Conservation (phyloP, 2,797 vertebrate genomes). For the Crenichthys baileyi region DNA sequence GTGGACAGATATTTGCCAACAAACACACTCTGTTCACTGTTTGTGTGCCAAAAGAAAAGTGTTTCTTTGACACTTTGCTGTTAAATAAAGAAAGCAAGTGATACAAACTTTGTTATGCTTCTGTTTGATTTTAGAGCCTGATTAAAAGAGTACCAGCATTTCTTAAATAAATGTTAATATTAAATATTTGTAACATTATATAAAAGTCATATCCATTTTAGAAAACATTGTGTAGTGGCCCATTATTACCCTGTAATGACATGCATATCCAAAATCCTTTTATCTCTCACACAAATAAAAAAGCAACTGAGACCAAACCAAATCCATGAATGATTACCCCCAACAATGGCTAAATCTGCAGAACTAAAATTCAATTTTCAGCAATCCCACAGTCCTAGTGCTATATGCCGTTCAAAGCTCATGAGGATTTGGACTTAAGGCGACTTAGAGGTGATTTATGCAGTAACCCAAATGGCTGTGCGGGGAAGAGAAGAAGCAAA, state of each 20-base stretch:
- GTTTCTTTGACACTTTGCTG: conserved; percentile 37
- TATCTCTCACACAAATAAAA: conserved; percentile 67
- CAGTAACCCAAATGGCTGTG: conserved; percentile 69
- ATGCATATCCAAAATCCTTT: conserved; percentile 62
- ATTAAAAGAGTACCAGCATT: conserved; percentile 1
- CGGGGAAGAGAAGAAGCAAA: conserved; percentile 48
- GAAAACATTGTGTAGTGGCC: conserved; percentile 58
- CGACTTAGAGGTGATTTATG: conserved; percentile 81
- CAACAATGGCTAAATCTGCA: conserved; percentile 79
- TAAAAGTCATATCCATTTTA: conserved; percentile 61
- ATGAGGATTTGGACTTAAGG: conserved; percentile 81
- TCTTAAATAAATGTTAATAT: conserved; percentile 12
- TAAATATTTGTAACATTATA: conserved; percentile 36
- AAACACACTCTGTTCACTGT: conserved; percentile 31
- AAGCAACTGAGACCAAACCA: conserved; percentile 69
- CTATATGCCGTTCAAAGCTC: conserved; percentile 77
- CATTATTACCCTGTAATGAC: conserved; percentile 63
- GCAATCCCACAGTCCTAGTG: conserved; percentile 74
- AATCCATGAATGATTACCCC: conserved; percentile 75
- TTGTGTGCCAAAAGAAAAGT: conserved; percentile 62
- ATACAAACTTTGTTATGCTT: conserved; percentile 12
- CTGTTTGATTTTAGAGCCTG: conserved; percentile 1
- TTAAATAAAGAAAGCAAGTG: conserved; percentile 13
- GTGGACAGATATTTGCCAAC: conserved; percentile 61
- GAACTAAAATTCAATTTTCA: conserved; percentile 81